A percentile compares a stretch with the other conserved stretches of the same genome.
Conservation (phyloP, 2,888 invertebrate species). For the Eupithecia subumbrata region DNA sequence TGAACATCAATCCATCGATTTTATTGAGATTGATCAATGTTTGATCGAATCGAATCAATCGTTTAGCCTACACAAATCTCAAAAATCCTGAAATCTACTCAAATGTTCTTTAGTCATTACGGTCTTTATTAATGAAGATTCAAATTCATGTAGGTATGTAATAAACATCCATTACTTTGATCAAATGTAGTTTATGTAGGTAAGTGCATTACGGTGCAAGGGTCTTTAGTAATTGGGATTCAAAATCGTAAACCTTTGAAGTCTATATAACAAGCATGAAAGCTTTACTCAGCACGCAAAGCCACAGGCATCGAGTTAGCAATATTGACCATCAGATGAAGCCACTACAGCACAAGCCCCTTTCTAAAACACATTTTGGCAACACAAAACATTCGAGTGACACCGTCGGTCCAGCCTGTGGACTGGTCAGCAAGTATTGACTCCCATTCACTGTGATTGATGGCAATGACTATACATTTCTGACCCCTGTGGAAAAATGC, state of each 20-base stretch:
- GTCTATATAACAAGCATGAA: neutral
- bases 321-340: neutral
- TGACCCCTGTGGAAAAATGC: conserved; percentile 32
- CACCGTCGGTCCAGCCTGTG: conserved; percentile 16
- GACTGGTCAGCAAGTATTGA: conserved; percentile 42
- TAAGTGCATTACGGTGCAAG: too few species aligned
- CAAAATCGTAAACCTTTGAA: neutral
- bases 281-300: neutral
- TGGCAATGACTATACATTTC: conserved; percentile 41
- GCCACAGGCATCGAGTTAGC: neutral
- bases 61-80: too few species aligned
- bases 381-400: conserved; percentile 21
- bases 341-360: neutral
- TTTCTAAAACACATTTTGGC: conserved; percentile 8
- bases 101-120: too few species aligned
- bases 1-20: neutral
- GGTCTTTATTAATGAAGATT: too few species aligned
- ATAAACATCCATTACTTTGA: too few species aligned
- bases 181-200: too few species aligned
- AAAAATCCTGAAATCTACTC: too few species aligned
- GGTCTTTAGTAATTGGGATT: neutral
- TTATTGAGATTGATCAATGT: too few species aligned
- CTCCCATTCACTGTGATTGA: conserved; percentile 41
- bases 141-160: too few species aligned
- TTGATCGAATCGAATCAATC: too few species aligned